Evolutionary conservation across 2,113 vertebrate species (phyloP), one percentile per base, ranked within the genome.

Genomic region (Colistium nudipinnis): DNA sequence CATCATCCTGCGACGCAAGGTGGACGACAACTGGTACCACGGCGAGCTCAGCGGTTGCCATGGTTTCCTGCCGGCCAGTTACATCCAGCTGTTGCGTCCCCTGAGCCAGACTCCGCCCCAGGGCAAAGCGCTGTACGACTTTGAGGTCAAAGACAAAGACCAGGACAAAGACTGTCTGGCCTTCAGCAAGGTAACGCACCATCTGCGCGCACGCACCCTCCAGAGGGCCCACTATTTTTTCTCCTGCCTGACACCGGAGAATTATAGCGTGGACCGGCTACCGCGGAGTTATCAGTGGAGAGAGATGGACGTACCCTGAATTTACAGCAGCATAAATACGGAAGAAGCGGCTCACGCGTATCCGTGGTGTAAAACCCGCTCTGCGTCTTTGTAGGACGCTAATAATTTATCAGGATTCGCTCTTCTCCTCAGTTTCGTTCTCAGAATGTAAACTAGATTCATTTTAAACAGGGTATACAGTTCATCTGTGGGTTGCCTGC

Each of bases 161-260:
- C 96, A 98, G 88, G 97, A 99, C 89, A 98, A 98, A 85, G 98
- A 99, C 87, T 99, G 98, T 79, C 89, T 99, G 90, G 95, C 96
- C 47, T 99, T 99, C 90, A 95, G 93, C 78, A 99, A 99, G 97
- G 98, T 99, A 93, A 45, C 43, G 43, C 57, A 70, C 62, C 14
- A 52, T 33, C 41, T 51, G 69, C 62, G 68, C 36, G 54, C 33
- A 56, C 17, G 24, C 30, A 27, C 47, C n/a, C 52, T 24, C 12
- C 3, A 9, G 7, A 45, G 30, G 55, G 66, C n/a, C n/a, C 36
- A 41, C 13, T 20, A 24, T 47, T 60, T 57, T 72, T 25, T 17
- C 43, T 51, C 57, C 22, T 28, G 51, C 57, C 22, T 28, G 4
- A 71, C 55, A 48, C 36, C 43, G 43, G 11, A 33, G 20, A 10